Conservation (phyloP, 2,888 invertebrate species). For the Adelphocoris suturalis region DNA sequence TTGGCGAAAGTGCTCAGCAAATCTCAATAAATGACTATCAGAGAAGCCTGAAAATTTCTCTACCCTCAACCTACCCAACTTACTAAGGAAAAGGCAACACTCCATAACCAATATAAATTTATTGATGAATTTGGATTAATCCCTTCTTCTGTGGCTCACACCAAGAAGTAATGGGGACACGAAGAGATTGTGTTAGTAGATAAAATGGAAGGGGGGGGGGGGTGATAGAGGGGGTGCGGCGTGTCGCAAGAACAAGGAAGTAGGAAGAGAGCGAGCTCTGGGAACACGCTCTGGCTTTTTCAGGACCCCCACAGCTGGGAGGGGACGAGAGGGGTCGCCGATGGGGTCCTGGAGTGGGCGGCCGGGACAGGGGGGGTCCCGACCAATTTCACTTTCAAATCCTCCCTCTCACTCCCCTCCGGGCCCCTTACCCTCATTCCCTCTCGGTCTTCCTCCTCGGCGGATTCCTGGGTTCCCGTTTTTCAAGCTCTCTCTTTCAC, state of each 20-base stretch:
- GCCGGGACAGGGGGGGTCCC: not conserved
- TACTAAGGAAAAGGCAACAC: no score
- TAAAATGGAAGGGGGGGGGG: not conserved
- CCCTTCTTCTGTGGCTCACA: no score
- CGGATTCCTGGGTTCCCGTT: not conserved
- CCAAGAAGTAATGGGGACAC: no score
- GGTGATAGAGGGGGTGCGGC: not conserved
- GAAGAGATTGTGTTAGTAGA: no score
- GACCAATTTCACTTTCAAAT: slow-evolving; percentile 39
- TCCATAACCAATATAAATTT: no score
- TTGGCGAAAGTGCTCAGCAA: no score
- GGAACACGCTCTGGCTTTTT: slow-evolving; percentile 40
- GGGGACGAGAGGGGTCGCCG: not conserved
- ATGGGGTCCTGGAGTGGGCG: slow-evolving; percentile 13
- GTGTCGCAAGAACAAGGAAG: slow-evolving; percentile 57
- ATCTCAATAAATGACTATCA: no score
- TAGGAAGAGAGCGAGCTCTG: slow-evolving; percentile 35
- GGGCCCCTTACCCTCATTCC: not conserved
- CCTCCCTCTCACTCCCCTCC: slow-evolving; percentile 30
- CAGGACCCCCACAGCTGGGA: not conserved
- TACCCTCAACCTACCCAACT: no score
- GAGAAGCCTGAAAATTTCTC: no score
- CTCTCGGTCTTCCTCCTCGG: slow-evolving; percentile 20
- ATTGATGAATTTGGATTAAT: no score
- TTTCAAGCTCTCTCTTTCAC: slow-evolving; percentile 30